Evolutionary conservation across 2,888 invertebrate species (phyloP).

Genomic region (Belgica antarctica): DNA sequence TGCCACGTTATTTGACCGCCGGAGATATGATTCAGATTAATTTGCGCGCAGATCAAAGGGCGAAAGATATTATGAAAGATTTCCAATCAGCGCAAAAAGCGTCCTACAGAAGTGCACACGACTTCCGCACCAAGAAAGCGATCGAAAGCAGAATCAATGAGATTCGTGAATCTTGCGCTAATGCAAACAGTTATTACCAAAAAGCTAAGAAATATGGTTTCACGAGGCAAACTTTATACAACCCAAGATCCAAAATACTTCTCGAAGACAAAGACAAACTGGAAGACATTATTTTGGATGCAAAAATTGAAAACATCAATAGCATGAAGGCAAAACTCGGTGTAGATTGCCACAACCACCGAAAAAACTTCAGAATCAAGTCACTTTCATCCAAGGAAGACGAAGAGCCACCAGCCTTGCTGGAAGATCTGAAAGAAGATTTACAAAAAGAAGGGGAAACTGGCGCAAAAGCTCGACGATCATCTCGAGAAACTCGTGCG

Average conservation of each 20-base stretch:
- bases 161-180: slow-evolving; percentile 33
- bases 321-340: slow-evolving; percentile 10
- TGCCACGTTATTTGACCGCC: slow-evolving; percentile 28
- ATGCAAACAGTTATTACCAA: slow-evolving; percentile 11
- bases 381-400: not conserved
- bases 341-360: slow-evolving; percentile 34
- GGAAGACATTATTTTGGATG: slow-evolving; percentile 21
- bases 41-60: not conserved
- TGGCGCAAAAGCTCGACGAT: not conserved
- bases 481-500: slow-evolving; percentile 36
- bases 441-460: not conserved
- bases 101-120: slow-evolving; percentile 24
- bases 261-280: slow-evolving; percentile 3
- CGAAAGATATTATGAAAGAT: slow-evolving; percentile 42
- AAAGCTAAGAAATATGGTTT: slow-evolving; percentile 38
- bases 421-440: slow-evolving; percentile 6
- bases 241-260: slow-evolving; percentile 15
- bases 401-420: not conserved
- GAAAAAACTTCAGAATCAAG: slow-evolving; percentile 9
- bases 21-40: slow-evolving; percentile 44
- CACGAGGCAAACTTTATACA: slow-evolving; percentile 19
- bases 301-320: slow-evolving; percentile 28
- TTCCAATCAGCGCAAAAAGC: slow-evolving; percentile 39
- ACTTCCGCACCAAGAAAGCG: slow-evolving; percentile 27
- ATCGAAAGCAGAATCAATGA: slow-evolving; percentile 34